Evolutionary conservation across 30 jellyfish, hydroid and myxozoan species (phyloP).

Genomic region (Aurelia coerulea): DNA sequence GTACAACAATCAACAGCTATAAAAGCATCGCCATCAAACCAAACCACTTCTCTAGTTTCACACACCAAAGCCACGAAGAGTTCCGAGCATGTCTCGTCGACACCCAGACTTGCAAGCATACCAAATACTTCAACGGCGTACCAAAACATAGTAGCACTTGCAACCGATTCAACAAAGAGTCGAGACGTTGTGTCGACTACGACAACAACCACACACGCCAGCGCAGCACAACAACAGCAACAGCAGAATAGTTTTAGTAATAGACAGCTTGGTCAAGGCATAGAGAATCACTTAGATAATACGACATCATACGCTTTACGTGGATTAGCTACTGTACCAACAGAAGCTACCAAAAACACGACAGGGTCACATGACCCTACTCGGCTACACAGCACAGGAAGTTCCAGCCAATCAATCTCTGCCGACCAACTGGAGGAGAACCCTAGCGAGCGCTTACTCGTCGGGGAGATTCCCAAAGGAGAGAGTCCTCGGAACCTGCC

Average conservation of each 20-base stretch:
- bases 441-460: slow-evolving; percentile 10
- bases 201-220: not conserved
- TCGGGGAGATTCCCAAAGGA: slow-evolving; percentile 5
- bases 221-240: not conserved
- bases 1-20: not conserved
- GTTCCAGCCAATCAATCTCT: slow-evolving; percentile 55
- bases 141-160: not conserved
- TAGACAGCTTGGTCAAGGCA: slow-evolving; percentile 18
- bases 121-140: not conserved
- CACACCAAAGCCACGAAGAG: not conserved
- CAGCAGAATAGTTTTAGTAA: slow-evolving; percentile 12
- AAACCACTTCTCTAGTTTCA: not conserved
- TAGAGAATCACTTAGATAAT: slow-evolving; percentile 7
- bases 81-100: not conserved
- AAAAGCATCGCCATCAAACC: not conserved
- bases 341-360: not conserved
- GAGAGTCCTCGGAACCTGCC: slow-evolving; percentile 77
- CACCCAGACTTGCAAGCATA: not conserved
- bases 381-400: slow-evolving; percentile 67
- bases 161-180: not conserved
- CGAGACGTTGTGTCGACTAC: not conserved
- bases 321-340: not conserved
- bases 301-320: not conserved
- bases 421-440: slow-evolving; percentile 52
- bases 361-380: slow-evolving; percentile 47